Evolutionary conservation across 2,888 invertebrate species (phyloP).

Genomic region (Pandemis corylana): DNA sequence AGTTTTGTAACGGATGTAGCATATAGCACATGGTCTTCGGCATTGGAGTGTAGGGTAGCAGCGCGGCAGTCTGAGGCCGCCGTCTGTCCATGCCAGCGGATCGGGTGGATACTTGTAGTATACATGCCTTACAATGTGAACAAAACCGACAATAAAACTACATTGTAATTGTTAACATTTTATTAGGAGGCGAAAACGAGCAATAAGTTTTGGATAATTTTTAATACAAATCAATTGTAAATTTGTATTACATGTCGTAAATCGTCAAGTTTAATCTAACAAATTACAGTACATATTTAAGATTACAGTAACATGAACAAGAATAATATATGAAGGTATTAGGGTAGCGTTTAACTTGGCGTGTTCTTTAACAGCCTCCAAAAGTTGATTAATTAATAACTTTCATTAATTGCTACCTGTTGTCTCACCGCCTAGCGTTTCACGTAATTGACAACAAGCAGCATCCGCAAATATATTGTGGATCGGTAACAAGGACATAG

Average conservation of each 20-base stretch:
- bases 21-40: too few relatives aligned
- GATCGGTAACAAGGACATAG: constrained; percentile 43
- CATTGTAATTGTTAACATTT: constrained; percentile 81
- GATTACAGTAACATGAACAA: constrained; percentile 84
- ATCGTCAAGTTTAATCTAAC: constrained; percentile 79
- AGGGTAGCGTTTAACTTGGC: constrained; percentile 25
- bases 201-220: constrained; percentile 82
- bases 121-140: neutral
- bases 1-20: too few relatives aligned
- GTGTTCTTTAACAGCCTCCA: neutral
- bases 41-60: too few relatives aligned
- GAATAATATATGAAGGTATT: constrained; percentile 50
- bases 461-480: constrained; percentile 46
- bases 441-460: constrained; percentile 52
- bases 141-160: constrained; percentile 58
- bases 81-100: too few relatives aligned
- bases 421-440: neutral
- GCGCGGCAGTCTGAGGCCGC: too few relatives aligned
- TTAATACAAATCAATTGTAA: constrained; percentile 80
- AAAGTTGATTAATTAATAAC: neutral
- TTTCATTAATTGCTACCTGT: constrained; percentile 6
- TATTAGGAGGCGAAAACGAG: constrained; percentile 85
- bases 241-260: constrained; percentile 79
- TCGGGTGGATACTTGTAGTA: too few relatives aligned
- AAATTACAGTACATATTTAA: constrained; percentile 78